Evolutionary conservation across 2,113 vertebrate species (phyloP), one percentile per base, ranked within the genome.

Genomic region (Cyanoderma ruficeps): DNA sequence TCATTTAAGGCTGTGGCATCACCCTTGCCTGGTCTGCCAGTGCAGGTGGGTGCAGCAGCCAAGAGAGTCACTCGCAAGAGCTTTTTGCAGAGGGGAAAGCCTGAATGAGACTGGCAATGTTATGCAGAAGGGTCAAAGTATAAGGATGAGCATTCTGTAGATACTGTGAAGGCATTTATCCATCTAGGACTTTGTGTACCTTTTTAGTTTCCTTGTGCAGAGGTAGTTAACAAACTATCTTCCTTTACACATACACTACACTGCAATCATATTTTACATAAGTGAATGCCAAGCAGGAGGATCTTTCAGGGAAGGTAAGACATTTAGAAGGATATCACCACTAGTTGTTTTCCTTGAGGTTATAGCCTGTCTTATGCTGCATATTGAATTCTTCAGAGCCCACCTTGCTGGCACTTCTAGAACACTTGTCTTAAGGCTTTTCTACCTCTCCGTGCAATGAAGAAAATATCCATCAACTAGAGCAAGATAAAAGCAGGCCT

Each of bases 1-100:
- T 42, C 11, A 13, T 86, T 47, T 60, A 72, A 52, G 53, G 23
- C 19, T 31, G 53, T 0, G 0, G 24, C 37, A 28, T 37, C 0
- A 0, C 25, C 39, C 27, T 77, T 2, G 5, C 2, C 56, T 74
- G 37, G 21, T 31, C 39, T 2, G 3, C 64, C 15, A 3, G 20
- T 53, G 74, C 49, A 79, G 35, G 46, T 13, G 23, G 22, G 28
- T 57, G 71, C 14, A 52, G 41, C 68, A 72, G 83, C 24, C 1
- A 2, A 33, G 41, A 21, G 27, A 79, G 33, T 24, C 0, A 1
- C 35, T 75, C 52, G 27, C 56, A 35, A 22, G 27, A 7, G 16
- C 1, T 2, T 89, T 89, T 30, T 72, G 42, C 47, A 87, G 49
- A 56, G 31, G 25, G 31, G 44, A 79, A 84, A 89, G 30, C 46